Percentiles rank a stretch among this genome's conserved stretches.
phyloP scores from a whole-genome alignment of 2,888 invertebrate genomes.

The Seira ritae region DNA sequence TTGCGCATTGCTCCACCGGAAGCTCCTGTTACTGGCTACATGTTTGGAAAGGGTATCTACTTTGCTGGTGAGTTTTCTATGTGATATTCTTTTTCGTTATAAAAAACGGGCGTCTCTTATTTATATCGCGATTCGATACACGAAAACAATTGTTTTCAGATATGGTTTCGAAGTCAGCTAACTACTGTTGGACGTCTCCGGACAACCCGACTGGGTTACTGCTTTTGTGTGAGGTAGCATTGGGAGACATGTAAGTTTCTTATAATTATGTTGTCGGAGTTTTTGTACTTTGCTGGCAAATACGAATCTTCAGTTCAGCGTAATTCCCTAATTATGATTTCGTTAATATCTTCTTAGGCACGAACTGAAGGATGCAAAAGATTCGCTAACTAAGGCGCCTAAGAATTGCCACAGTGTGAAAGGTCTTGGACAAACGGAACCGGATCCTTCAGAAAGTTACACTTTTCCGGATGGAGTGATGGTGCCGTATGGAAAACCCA shows the following conservation, averaged over 20 bases:
- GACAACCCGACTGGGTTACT: constrained; percentile 87
- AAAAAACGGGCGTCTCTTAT: no score
- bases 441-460: constrained; percentile 82
- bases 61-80: constrained; percentile 96
- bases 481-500: constrained; percentile 86
- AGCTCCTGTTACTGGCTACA: constrained; percentile 95
- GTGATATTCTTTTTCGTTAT: no score
- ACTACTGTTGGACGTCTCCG: constrained; percentile 90
- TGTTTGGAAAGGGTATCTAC: constrained; percentile 99
- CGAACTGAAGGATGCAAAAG: constrained; percentile 83
- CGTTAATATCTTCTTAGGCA: constrained; percentile 80
- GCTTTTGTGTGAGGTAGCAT: constrained; percentile 95
- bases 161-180: constrained; percentile 98
- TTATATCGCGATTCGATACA: no score
- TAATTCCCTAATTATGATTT: no score
- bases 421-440: constrained; percentile 90
- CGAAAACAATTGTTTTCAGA: no score
- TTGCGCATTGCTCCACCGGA: constrained; percentile 98
- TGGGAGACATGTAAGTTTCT: constrained; percentile 90
- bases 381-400: constrained; percentile 80
- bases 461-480: constrained; percentile 83
- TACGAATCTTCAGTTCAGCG: no score
- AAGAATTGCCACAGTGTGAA: constrained; percentile 90
- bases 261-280: no score
- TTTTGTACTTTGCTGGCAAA: no score